Percentiles rank a stretch among this genome's conserved stretches.
These are phyloP conservation scores for Drosophila demipolita DNA, from an alignment of 2,888 invertebrate genomes.

Conservation along the genomic window DNA sequence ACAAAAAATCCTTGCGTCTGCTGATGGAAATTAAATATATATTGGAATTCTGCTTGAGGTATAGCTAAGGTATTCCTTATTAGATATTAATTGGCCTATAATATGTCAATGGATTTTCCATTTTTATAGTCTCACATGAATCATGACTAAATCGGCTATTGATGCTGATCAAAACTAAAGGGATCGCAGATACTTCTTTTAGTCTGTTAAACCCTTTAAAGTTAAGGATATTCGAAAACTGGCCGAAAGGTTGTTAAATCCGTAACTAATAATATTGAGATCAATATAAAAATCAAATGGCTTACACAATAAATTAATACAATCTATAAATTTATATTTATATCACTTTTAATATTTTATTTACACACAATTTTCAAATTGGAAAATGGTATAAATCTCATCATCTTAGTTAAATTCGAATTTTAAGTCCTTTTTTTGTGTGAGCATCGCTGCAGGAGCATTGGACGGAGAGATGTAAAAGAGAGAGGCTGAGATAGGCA, in stretches of 20 bases:
- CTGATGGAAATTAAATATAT: not conserved
- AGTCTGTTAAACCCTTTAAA: not conserved
- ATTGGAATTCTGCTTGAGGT: not conserved
- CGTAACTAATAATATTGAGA: too few relatives aligned
- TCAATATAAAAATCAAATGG: too few relatives aligned
- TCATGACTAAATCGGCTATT: not conserved
- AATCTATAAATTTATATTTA: not conserved
- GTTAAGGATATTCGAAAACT: not conserved
- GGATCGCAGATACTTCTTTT: not conserved
- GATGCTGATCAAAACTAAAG: not conserved
- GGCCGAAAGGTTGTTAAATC: not conserved
- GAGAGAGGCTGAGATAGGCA: not conserved
- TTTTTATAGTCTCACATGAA: not conserved
- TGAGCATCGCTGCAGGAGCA: constrained; percentile 5
- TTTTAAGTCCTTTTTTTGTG: constrained; percentile 38
- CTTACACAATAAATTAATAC: not conserved
- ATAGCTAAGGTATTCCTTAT: not conserved
- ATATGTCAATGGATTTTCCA: rapidly evolving
- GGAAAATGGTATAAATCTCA: not conserved
- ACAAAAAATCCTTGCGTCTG: not conserved
- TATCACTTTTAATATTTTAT: not conserved
- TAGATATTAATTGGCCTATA: too few relatives aligned
- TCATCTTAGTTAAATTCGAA: not conserved
- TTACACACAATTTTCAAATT: not conserved
- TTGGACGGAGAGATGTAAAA: constrained; percentile 1